phyloP scores from a whole-genome alignment of 2,888 invertebrate species.

The Chloroclysta siterata region DNA sequence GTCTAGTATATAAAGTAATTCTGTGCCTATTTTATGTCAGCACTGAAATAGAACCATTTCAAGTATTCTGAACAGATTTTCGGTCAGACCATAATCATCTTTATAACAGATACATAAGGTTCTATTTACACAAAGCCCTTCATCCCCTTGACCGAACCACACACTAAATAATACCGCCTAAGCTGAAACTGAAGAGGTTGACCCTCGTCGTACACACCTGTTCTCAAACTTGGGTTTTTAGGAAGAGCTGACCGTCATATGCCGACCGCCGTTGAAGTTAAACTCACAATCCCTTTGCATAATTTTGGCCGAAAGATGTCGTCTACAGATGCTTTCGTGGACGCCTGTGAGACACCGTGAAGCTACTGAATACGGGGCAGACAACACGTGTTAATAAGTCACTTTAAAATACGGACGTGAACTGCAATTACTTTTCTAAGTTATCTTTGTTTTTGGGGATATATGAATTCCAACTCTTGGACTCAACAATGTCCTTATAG shows the following conservation, averaged over 20 bases:
- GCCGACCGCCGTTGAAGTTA: background rate
- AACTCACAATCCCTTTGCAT: no score
- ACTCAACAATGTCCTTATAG: no score
- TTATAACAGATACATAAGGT: background rate
- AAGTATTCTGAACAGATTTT: background rate
- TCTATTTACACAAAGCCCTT: background rate
- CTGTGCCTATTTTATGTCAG: background rate
- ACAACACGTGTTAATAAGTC: no score
- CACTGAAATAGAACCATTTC: conserved; percentile 7
- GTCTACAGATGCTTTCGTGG: no score
- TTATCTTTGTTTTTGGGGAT: no score
- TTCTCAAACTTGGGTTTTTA: background rate
- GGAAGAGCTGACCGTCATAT: background rate
- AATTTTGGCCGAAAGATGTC: no score
- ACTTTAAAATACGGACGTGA: no score
- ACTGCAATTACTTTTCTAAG: no score
- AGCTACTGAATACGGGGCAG: no score
- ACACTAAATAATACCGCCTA: conserved; percentile 9
- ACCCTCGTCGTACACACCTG: conserved; percentile 29
- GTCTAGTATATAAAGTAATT: conserved; percentile 1
- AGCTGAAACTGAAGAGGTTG: conserved; percentile 16
- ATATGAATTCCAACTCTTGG: no score
- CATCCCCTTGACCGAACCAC: conserved; percentile 21
- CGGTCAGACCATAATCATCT: background rate
- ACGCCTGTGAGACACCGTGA: no score